Conservation (phyloP, 2,113 vertebrate species). For the Sprattus sprattus region DNA sequence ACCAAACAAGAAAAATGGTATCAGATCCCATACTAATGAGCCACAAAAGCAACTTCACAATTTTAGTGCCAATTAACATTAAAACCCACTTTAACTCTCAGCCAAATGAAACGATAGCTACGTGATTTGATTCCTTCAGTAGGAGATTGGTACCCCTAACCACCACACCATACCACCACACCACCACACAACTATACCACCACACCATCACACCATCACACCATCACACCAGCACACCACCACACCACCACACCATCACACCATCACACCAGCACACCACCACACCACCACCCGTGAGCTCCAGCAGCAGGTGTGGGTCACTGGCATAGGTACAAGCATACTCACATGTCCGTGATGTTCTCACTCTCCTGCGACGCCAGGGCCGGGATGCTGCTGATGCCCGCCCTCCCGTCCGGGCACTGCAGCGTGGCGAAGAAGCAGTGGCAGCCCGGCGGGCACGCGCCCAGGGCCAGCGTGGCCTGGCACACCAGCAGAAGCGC, state of each 20-base stretch:
- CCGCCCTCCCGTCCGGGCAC: constrained; percentile 65
- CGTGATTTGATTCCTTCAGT: not conserved
- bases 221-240: too few relatives aligned
- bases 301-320: not conserved
- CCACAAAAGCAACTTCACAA: not conserved
- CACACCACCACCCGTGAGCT: not conserved
- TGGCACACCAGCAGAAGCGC: constrained; percentile 43
- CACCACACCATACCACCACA: not conserved
- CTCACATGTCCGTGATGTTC: constrained; percentile 79
- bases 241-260: too few relatives aligned
- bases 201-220: too few relatives aligned
- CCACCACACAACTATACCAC: too few relatives aligned
- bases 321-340: constrained; percentile 26
- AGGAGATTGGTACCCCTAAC: not conserved
- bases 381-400: constrained; percentile 61
- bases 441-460: constrained; percentile 69
- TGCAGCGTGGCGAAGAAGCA: constrained; percentile 70
- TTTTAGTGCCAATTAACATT: not conserved
- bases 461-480: constrained; percentile 47
- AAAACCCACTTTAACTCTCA: not conserved
- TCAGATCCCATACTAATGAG: not conserved
- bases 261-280: too few relatives aligned
- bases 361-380: constrained; percentile 70
- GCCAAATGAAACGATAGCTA: constrained; percentile 12
- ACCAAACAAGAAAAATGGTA: not conserved